A percentile compares a stretch with the other conserved stretches of the same genome.
Evolutionary conservation across 2,888 invertebrate genomes (phyloP).

Genomic region (Punctoribates punctum): DNA sequence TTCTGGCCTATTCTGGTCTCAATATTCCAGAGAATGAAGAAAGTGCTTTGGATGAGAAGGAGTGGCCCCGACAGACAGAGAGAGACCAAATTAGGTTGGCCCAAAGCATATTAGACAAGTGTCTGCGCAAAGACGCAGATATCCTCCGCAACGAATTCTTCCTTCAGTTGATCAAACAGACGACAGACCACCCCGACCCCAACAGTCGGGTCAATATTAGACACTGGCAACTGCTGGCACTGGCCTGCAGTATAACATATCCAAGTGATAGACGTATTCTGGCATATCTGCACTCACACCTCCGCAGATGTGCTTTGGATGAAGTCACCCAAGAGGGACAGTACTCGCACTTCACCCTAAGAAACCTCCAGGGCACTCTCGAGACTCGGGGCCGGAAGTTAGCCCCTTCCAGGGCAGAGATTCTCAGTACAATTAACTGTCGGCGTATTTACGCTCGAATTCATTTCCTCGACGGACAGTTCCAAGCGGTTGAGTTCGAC

Average conservation of each 20-base stretch:
- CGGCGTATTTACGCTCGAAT: constrained; percentile 85
- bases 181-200: constrained; percentile 71
- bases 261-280: constrained; percentile 81
- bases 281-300: constrained; percentile 79
- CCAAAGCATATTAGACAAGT: constrained; percentile 82
- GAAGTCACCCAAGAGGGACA: constrained; percentile 88
- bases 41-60: constrained; percentile 30
- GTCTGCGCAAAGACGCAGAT: constrained; percentile 73
- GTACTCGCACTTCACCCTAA: constrained; percentile 86
- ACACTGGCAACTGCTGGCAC: constrained; percentile 84
- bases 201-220: constrained; percentile 78
- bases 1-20: constrained; percentile 82
- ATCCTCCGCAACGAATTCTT: constrained; percentile 82
- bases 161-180: constrained; percentile 86
- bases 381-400: constrained; percentile 71
- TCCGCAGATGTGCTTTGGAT: constrained; percentile 81
- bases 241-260: constrained; percentile 74
- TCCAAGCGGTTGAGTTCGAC: constrained; percentile 90
- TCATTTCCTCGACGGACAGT: constrained; percentile 88
- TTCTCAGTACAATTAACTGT: constrained; percentile 79
- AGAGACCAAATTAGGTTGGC: constrained; percentile 84
- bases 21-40: constrained; percentile 14
- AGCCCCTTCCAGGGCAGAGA: constrained; percentile 87
- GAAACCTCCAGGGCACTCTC: constrained; percentile 59
- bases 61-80: constrained; percentile 55